A percentile compares a stretch with the other conserved stretches of the same genome.
phyloP scores from a whole-genome alignment of 2,113 vertebrate genomes.

The Odontophorus gujanensis region DNA sequence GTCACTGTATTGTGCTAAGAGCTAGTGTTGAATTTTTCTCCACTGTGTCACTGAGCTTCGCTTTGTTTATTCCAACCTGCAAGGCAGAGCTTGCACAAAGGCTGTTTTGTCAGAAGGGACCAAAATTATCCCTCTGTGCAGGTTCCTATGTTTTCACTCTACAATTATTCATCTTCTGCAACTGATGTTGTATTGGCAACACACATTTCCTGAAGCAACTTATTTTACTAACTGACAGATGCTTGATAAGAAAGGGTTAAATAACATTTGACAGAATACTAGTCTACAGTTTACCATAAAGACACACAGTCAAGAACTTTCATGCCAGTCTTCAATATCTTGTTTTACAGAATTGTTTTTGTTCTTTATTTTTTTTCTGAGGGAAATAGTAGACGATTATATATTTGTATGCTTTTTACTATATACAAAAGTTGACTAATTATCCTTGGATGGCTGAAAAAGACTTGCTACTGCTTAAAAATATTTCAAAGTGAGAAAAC shows the following conservation, averaged over 20 bases:
- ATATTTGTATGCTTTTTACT: not conserved
- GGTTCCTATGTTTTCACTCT: not conserved
- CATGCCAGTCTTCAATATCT: not conserved
- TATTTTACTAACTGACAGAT: not conserved
- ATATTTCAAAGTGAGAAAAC: not conserved
- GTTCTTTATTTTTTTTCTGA: not conserved
- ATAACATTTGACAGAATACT: not conserved
- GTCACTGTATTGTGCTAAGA: not conserved
- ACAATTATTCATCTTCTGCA: not conserved
- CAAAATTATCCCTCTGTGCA: not conserved
- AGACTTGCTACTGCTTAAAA: not conserved
- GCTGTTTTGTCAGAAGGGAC: not conserved
- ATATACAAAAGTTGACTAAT: not conserved
- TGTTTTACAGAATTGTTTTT: not conserved
- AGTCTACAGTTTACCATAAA: not conserved
- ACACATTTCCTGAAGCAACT: not conserved
- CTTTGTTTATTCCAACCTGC: not conserved
- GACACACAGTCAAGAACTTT: not conserved
- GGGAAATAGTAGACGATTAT: not conserved
- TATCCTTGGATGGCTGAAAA: not conserved
- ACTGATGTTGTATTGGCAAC: not conserved
- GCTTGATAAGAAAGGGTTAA: not conserved
- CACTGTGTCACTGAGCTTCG: not conserved
- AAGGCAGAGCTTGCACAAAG: not conserved
- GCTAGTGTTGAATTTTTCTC: not conserved